Conservation (phyloP, 2,888 invertebrate species). For the Tyria jacobaeae region DNA sequence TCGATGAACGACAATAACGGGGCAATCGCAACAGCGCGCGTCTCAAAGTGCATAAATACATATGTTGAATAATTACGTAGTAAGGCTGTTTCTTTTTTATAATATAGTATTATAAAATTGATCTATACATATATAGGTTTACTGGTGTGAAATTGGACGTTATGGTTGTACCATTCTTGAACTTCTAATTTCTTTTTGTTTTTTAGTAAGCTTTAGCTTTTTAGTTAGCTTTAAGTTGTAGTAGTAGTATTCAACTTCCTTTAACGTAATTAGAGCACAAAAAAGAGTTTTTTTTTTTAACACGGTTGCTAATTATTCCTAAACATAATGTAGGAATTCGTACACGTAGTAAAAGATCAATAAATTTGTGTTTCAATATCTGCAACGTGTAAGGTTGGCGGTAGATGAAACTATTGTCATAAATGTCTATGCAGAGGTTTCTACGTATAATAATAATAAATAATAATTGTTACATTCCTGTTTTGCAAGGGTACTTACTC, state of each 20-base stretch:
- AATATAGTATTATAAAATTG: not conserved
- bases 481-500: conserved; percentile 1
- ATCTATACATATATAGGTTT: conserved; percentile 1
- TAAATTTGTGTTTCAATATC: not conserved
- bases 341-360: not conserved
- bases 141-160: too few relatives aligned
- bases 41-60: too few relatives aligned
- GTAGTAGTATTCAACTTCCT: too few relatives aligned
- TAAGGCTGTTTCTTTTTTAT: not conserved
- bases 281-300: not conserved
- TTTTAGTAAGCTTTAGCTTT: too few relatives aligned
- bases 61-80: not conserved
- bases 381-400: not conserved
- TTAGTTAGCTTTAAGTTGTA: too few relatives aligned
- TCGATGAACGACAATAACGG: not conserved
- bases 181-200: too few relatives aligned
- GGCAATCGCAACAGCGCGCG: not conserved
- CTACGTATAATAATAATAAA: conserved; percentile 2
- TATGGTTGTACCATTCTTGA: too few relatives aligned
- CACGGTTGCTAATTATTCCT: not conserved
- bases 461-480: conserved; percentile 5
- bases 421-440: not conserved
- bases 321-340: not conserved
- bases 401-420: conserved; percentile 19
- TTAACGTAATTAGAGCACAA: not conserved